phyloP scores from a whole-genome alignment of 2,797 vertebrate species.

The Coregonus ussuriensis region DNA sequence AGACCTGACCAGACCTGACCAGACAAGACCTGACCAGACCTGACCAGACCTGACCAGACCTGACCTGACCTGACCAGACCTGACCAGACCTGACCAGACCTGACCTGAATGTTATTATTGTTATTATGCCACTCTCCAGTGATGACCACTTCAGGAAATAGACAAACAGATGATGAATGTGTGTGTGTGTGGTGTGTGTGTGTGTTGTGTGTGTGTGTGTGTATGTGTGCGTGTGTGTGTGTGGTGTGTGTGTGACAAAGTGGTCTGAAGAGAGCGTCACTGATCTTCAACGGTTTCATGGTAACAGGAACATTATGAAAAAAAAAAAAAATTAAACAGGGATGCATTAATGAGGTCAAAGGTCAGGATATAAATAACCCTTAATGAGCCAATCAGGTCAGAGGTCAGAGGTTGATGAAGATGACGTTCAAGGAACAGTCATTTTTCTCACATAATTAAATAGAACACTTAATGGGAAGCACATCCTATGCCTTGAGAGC shows the following conservation, averaged over 20 bases:
- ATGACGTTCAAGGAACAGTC: background rate
- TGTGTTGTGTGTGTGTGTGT: too few species aligned
- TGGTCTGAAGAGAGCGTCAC: background rate
- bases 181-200: too few species aligned
- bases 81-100: too few species aligned
- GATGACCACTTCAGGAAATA: background rate
- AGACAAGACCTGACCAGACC: rapidly evolving
- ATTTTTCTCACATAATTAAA: too few species aligned
- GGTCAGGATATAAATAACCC: slow-evolving; percentile 32
- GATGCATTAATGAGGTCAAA: slow-evolving; percentile 44
- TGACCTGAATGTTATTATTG: background rate
- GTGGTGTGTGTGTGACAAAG: background rate
- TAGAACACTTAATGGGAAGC: background rate
- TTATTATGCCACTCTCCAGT: background rate
- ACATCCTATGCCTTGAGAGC: too few species aligned
- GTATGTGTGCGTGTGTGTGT: slow-evolving; percentile 7
- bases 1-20: too few species aligned
- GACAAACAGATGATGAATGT: background rate
- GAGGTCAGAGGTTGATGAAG: slow-evolving; percentile 21
- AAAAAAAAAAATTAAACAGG: background rate
- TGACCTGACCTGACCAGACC: too few species aligned
- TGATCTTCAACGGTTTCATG: background rate
- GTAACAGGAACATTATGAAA: background rate
- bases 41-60: too few species aligned
- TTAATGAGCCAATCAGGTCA: slow-evolving; percentile 26